Evolutionary conservation across 2,113 vertebrate species (phyloP).

Genomic region (Zingel zingel): DNA sequence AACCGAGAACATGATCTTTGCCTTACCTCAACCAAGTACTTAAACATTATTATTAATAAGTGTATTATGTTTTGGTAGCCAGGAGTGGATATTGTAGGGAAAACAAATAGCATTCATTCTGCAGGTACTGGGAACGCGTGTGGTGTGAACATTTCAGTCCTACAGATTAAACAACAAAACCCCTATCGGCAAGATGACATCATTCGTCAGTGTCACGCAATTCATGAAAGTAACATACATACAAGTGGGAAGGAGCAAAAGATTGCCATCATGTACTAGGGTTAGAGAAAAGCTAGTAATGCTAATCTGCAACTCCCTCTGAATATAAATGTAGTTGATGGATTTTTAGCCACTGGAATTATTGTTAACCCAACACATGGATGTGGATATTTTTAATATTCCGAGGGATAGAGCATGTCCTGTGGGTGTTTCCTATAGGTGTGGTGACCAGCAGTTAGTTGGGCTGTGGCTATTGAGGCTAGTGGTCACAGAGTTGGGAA

Average conservation of each 20-base stretch:
- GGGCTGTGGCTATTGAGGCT: constrained; percentile 56
- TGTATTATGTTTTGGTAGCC: neutral
- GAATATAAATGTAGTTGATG: constrained; percentile 46
- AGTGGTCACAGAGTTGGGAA: constrained; percentile 33
- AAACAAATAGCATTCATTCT: neutral
- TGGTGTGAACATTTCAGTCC: neutral
- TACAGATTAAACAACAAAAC: neutral
- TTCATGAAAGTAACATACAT: neutral
- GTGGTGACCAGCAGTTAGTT: constrained; percentile 59
- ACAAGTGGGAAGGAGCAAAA: neutral
- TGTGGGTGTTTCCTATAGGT: constrained; percentile 65
- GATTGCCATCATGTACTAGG: neutral
- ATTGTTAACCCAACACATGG: constrained; percentile 65
- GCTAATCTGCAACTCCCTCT: constrained; percentile 33
- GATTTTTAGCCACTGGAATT: constrained; percentile 56
- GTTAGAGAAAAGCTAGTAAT: neutral
- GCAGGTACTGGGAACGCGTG: neutral
- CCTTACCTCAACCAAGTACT: neutral
- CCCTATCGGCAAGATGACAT: neutral
- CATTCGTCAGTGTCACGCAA: neutral
- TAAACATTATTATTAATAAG: neutral
- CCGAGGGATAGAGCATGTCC: constrained; percentile 63
- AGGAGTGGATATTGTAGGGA: neutral
- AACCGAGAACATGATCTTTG: neutral
- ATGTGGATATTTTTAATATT: constrained; percentile 64